These are phyloP conservation scores for Natrix natrix DNA, from an alignment of 2,797 vertebrate genomes.

Conservation along the genomic window DNA sequence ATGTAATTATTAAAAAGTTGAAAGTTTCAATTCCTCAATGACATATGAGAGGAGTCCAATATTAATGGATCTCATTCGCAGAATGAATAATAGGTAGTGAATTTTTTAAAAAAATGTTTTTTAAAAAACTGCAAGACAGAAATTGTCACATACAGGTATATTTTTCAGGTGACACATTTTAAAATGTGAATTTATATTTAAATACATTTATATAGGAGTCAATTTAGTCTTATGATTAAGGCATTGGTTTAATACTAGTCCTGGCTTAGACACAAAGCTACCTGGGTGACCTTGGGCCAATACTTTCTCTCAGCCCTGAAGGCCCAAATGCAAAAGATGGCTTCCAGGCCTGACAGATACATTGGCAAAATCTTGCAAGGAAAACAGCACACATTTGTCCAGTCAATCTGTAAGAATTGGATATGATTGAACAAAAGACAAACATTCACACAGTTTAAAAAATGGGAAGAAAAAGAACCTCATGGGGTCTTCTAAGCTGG, in stretches of 20 bases:
- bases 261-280: not conserved
- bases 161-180: not conserved
- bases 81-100: not conserved
- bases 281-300: not conserved
- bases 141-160: not conserved
- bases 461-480: not conserved
- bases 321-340: too few relatives aligned
- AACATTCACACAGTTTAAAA: not conserved
- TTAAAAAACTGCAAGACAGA: not conserved
- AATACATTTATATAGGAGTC: not conserved
- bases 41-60: too few relatives aligned
- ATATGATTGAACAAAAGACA: not conserved
- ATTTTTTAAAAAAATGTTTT: too few relatives aligned
- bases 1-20: not conserved
- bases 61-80: not conserved
- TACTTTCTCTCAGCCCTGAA: not conserved
- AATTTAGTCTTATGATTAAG: not conserved
- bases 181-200: not conserved
- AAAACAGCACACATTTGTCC: not conserved
- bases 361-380: not conserved
- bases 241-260: not conserved
- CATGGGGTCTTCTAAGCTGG: not conserved
- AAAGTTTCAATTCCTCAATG: not conserved
- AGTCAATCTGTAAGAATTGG: not conserved
- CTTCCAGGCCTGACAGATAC: not conserved